Percentiles rank a stretch among this genome's conserved stretches.
Evolutionary conservation across 2,113 vertebrate species (phyloP).

Genomic region (Apus apus): DNA sequence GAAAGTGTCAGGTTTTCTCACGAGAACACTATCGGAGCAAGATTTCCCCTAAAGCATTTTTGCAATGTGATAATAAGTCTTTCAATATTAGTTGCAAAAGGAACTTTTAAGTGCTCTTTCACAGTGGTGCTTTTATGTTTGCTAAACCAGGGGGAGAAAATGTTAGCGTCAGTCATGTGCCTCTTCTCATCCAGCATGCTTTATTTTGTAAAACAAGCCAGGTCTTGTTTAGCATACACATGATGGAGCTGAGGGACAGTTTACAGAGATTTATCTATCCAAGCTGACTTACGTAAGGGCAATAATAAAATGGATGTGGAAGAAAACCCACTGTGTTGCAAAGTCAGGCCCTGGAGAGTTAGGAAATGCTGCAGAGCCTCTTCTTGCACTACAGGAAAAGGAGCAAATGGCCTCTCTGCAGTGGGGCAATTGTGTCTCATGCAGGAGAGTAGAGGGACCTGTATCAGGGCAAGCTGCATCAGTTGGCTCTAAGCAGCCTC

Average conservation of each 20-base stretch:
- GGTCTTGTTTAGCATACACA: constrained; percentile 15
- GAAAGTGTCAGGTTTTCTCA: neutral
- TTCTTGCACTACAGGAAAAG: neutral
- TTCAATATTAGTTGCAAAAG: constrained; percentile 37
- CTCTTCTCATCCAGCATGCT: neutral
- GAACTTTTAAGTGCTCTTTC: constrained; percentile 17
- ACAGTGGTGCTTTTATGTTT: constrained; percentile 17
- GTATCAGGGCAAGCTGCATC: neutral
- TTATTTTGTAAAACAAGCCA: constrained; percentile 41
- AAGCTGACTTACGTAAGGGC: neutral
- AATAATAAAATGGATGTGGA: neutral
- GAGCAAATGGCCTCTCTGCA: rapidly evolving
- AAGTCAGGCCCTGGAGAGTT: neutral
- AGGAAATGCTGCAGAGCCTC: neutral
- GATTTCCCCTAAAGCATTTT: constrained; percentile 23
- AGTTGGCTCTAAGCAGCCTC: neutral
- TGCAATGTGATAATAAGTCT: constrained; percentile 10
- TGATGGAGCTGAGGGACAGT: neutral
- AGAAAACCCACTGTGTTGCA: neutral
- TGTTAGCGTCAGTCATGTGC: neutral
- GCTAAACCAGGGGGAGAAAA: neutral
- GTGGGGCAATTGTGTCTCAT: neutral
- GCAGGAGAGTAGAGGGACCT: rapidly evolving
- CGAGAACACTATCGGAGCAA: neutral
- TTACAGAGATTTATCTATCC: neutral